Evolutionary conservation across 2,888 invertebrate genomes (phyloP).

Genomic region (Lamellibrachia columna): DNA sequence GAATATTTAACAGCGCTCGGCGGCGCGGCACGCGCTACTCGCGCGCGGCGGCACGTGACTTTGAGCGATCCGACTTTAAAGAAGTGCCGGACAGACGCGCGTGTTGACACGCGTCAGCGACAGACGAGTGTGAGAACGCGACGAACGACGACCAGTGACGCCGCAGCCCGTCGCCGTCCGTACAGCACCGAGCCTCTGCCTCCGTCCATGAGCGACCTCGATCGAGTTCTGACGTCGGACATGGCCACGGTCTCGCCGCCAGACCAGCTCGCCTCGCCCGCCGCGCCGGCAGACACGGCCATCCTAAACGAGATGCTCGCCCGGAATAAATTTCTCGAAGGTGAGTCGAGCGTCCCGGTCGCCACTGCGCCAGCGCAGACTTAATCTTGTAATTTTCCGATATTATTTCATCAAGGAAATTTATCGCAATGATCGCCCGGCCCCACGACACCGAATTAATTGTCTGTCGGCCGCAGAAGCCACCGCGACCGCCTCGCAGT

Average conservation of each 20-base stretch:
- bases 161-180: neutral
- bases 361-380: neutral
- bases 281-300: conserved; percentile 38
- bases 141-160: neutral
- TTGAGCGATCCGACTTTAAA: conserved; percentile 16
- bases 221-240: neutral
- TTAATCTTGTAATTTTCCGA: conserved; percentile 12
- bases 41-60: neutral
- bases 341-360: conserved; percentile 42
- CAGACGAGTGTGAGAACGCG: neutral
- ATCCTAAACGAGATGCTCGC: conserved; percentile 57
- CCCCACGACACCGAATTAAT: neutral
- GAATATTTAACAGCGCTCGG: conserved; percentile 7
- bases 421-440: conserved; percentile 6
- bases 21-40: neutral
- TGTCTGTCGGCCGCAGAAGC: neutral
- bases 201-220: conserved; percentile 5
- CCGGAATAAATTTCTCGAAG: conserved; percentile 59
- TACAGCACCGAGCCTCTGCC: neutral
- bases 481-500: neutral
- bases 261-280: conserved; percentile 18
- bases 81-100: conserved; percentile 6
- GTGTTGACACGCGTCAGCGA: neutral
- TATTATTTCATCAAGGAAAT: conserved; percentile 6
- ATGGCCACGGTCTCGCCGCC: neutral